A percentile compares a stretch with the other conserved stretches of the same genome.
Conservation (phyloP, 2,888 invertebrate genomes). For the Dicroscelio sp. region DNA sequence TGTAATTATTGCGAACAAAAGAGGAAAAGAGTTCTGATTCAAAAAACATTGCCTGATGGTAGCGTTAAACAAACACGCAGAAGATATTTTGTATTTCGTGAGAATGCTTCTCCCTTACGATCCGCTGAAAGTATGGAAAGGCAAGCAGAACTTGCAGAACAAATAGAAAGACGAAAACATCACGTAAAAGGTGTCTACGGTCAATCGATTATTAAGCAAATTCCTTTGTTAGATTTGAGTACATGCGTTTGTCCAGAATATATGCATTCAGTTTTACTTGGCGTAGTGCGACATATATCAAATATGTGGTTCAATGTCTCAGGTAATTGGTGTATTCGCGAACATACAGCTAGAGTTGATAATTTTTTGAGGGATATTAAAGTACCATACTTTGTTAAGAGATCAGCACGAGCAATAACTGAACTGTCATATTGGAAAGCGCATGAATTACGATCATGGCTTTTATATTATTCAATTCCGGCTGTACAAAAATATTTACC, state of each 20-base stretch:
- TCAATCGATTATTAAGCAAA: conserved; percentile 60
- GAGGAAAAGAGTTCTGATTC: background rate
- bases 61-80: background rate
- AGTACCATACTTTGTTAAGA: no score
- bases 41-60: background rate
- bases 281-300: conserved; percentile 55
- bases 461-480: no score
- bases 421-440: no score
- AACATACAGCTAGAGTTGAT: no score
- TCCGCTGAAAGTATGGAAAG: conserved; percentile 59
- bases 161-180: background rate
- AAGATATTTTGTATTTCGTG: conserved; percentile 51
- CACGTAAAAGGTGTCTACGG: conserved; percentile 75
- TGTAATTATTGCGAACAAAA: conserved; percentile 56
- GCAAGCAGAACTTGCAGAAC: conserved; percentile 56
- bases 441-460: no score
- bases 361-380: no score
- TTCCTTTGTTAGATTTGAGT: conserved; percentile 75
- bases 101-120: conserved; percentile 57
- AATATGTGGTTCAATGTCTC: conserved; percentile 57
- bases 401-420: no score
- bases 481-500: no score
- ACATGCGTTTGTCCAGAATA: conserved; percentile 77
- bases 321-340: conserved; percentile 21
- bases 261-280: conserved; percentile 82